Base-by-base conservation (phyloP, 2,888 invertebrate genomes). In the Eremobia ochroleuca region DNA sequence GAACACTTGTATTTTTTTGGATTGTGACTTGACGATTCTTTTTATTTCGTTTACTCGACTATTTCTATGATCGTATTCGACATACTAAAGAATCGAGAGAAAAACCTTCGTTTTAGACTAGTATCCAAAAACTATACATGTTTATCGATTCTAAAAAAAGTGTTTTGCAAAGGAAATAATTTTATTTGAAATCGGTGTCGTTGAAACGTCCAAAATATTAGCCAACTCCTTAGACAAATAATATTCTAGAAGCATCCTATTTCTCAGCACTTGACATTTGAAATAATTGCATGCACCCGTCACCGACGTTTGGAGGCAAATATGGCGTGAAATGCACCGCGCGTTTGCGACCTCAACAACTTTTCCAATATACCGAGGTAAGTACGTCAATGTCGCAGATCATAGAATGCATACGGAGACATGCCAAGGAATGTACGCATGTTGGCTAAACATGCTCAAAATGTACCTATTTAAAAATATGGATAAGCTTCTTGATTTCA, bases 341-440 rank as follows among this genome's bases (percentile, higher is more conserved):
- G 80, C 82, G 85, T 80, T 81, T 78, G 76, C 86, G 77, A 83
- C 85, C 89, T 82, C 88, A 71, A 69, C 82, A 90, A 91, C 88
- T 90, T 90, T 89, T 86, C 89, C 90, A 89, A 90, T 90, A 90
- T 89, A 85, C 73, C 65, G 81, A 74, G 82, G 78, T 77, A 84
- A 82, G 79, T 77, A 84, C 83, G 79, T 79, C 80, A 76, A 68
- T 64, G 78, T 73, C 68, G 4, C n/a, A 6, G 84, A 83, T 61
- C 62, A 37, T 67, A 75, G 72, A 84, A 86, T 62, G n/a, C 13
- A 58, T 2, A 11, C 9, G 61, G 46, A 64, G 79, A 79, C 46
- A 15, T 58, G 31, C 11, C 34, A 34, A 21, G 2, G 21, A 37
- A 6, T 21, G 0, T 21, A 4, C 15, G 4, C 11, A 34, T 67